Evolutionary conservation across 2,888 invertebrate species (phyloP), one percentile per base, ranked within the genome.

Genomic region (Stictocephala bisonia): DNA sequence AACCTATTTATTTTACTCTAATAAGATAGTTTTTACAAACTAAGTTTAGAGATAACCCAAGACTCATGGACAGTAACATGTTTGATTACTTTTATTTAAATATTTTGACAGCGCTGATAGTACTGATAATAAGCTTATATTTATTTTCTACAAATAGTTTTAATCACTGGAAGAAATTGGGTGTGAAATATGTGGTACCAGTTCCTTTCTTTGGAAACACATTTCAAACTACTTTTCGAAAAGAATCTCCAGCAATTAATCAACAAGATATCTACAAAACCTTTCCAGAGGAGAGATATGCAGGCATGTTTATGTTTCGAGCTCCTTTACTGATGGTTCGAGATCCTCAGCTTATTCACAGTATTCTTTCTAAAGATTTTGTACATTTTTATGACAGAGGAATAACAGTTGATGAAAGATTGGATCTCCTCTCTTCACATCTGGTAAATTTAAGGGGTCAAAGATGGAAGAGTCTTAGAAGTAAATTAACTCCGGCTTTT

Each of bases 401-500:
- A 35, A 82, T 85, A 22, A 82, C 82, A 3, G 82, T 83, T 0
- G 83, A 84, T 1, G 81, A 82, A 18, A 74, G 78, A 11, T 76
- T 80, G 72, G 83, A 84, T 71, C 82, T 84, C 0, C 76, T 85
- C 1, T 80, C 81, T 6, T 82, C 81, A 1, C 83, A 85, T 75
- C 79, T 86, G 2, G 83, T 87, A 69, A 82, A 84, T 0, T 75
- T 85, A 67, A 85, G 84, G 74, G 86, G 86, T 71, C 85, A 85
- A 0, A 84, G 84, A 1, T 89, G 89, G 89, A 88, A 85, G 79
- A 82, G 81, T 51, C 77, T 87, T 11, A 82, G 89, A 24, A 79
- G 84, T 0, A 87, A 87, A 76, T 80, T 88, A 40, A 85, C 87
- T 0, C 88, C 88, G 0, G 85, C 86, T 0, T 86, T 89, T 78